Percentiles rank a stretch among this genome's conserved stretches.
Conservation (phyloP, 2,888 invertebrate genomes). For the Nomada lathburiana region DNA sequence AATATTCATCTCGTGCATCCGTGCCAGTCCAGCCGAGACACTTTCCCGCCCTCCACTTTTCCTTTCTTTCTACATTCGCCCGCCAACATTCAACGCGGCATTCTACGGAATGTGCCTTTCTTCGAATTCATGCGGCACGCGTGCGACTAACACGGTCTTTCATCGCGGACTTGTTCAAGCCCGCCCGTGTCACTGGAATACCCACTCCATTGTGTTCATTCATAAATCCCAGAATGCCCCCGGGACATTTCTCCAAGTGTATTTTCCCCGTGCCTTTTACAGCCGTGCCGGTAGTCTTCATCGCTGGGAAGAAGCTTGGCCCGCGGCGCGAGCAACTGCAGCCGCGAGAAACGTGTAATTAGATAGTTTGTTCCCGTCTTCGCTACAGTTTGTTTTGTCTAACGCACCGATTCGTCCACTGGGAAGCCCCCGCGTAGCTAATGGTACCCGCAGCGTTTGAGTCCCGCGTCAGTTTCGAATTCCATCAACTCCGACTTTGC, state of each 20-base stretch:
- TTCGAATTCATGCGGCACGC: background rate
- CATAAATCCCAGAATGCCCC: background rate
- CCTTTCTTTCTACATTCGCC: background rate
- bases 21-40: background rate
- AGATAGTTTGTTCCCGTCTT: slow-evolving; percentile 11
- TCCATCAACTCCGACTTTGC: slow-evolving; percentile 6
- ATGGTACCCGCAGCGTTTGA: slow-evolving; percentile 28
- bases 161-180: background rate
- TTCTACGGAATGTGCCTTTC: background rate
- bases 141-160: background rate
- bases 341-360: slow-evolving; percentile 5
- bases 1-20: background rate
- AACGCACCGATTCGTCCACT: slow-evolving; percentile 6
- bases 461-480: slow-evolving; percentile 16
- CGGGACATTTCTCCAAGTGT: background rate
- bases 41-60: background rate
- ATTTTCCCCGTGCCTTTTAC: background rate
- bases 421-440: slow-evolving; percentile 1
- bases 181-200: background rate
- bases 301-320: background rate
- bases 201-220: background rate
- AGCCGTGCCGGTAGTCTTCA: no score
- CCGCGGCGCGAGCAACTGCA: background rate
- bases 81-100: background rate
- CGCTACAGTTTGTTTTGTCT: slow-evolving; percentile 18